A percentile compares a stretch with the other conserved stretches of the same genome.
phyloP scores from a whole-genome alignment of 2,888 invertebrate genomes.

The Tenthredo scrophulariae region DNA sequence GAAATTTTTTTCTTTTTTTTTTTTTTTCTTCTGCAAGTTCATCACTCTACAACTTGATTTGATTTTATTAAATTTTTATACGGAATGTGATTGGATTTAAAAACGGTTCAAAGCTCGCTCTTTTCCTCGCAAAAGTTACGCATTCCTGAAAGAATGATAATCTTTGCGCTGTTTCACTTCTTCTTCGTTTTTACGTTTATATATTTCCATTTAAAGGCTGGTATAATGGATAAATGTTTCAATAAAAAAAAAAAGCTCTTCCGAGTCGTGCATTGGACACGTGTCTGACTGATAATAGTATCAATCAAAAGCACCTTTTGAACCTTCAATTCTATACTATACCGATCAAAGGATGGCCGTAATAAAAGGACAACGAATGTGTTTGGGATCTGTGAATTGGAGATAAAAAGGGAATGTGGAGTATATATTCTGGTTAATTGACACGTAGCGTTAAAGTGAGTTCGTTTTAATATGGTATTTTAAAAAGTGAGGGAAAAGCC shows the following conservation, averaged over 20 bases:
- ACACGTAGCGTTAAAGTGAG: background rate
- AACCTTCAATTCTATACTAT: slow-evolving; percentile 28
- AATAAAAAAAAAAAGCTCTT: slow-evolving; percentile 9
- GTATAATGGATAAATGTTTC: background rate
- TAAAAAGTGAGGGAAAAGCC: slow-evolving; percentile 25
- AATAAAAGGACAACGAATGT: slow-evolving; percentile 15
- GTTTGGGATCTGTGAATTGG: background rate
- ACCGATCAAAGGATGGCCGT: slow-evolving; percentile 4
- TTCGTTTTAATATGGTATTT: slow-evolving; percentile 28
- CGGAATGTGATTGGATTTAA: slow-evolving; percentile 31
- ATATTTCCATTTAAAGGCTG: background rate
- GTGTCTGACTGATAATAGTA: slow-evolving; percentile 46
- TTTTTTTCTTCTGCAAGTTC: background rate
- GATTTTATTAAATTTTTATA: slow-evolving; percentile 37
- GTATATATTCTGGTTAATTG: background rate
- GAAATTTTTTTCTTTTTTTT: too few species aligned
- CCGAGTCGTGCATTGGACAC: slow-evolving; percentile 17
- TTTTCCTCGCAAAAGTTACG: background rate
- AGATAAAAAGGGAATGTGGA: background rate
- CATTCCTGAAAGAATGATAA: too few species aligned
- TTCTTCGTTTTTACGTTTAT: background rate
- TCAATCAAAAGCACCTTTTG: slow-evolving; percentile 50
- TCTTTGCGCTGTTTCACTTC: background rate
- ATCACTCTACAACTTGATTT: slow-evolving; percentile 27
- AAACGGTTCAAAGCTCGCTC: slow-evolving; percentile 16